Evolutionary conservation across 2,797 vertebrate genomes (phyloP), one percentile per base, ranked within the genome.

Genomic region (Heterohyrax brucei): DNA sequence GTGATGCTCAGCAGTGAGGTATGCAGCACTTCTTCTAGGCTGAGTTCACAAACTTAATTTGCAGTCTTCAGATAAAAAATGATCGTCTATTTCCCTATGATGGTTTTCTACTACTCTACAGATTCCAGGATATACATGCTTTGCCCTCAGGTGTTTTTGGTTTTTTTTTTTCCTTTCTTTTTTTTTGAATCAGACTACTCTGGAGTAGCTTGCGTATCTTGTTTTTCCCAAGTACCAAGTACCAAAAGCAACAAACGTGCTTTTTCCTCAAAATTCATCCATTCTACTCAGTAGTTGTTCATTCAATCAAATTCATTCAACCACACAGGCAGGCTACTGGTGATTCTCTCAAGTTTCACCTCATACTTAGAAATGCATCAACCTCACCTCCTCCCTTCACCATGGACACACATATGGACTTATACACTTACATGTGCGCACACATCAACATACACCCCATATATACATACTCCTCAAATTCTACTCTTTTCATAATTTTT

Each of bases 261-360:
- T 79, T 90, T 28, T 93, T 14, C 14, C 75, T 76, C 68, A 88
- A 18, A 77, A 28, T 91, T 85, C 53, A 88, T 77, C 76, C 33
- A 86, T 50, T 91, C 68, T 39, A 53, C 28, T 78, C 56, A 77
- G 28, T 24, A 44, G 87, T 87, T 78, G 30, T 70, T 87, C 28
- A 84, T 56, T 86, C 30, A 92, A 64, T 93, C 26, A 88, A 62
- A 82, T 81, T 66, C 64, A 82, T 59, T 89, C 84, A 73, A 48
- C n/a, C 26, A 64, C 7, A 95, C 0, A 75, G 22, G 13, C 26
- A 82, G 28, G 6, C 1, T 80, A 50, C 13, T 28, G 30, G 14
- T 87, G 10, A 72, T 28, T 85, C 62, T 68, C 44, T 8, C 22
- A 48, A 88, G 66, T 79, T 77, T 76, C 56, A 93, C 56, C 7